Percentiles rank a stretch among this genome's conserved stretches.
Evolutionary conservation across 1,140 invertebrate genomes (phyloP).

Genomic region (Drosophila punjabiensis): DNA sequence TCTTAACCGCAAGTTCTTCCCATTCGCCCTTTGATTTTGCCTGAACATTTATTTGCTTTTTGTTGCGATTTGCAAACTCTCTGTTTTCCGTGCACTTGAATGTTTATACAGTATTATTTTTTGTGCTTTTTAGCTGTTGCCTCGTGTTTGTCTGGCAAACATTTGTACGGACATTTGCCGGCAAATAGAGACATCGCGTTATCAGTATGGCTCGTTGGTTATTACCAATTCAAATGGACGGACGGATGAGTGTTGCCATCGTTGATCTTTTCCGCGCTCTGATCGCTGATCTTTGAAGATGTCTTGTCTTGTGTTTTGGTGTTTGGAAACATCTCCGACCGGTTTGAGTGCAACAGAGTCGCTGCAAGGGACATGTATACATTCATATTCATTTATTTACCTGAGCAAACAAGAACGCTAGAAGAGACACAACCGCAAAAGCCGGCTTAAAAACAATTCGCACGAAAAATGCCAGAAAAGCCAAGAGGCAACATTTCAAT

Average conservation of each 20-base stretch:
- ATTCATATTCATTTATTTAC: background rate
- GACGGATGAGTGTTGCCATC: conserved; percentile 20
- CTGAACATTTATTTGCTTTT: conserved; percentile 13
- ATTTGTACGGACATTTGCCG: conserved; percentile 18
- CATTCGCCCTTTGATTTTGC: conserved; percentile 8
- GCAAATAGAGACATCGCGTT: conserved; percentile 26
- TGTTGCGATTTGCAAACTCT: conserved; percentile 14
- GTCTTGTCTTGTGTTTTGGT: background rate
- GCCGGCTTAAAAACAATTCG: conserved; percentile 32
- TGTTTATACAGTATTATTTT: conserved; percentile 7
- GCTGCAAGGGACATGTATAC: background rate
- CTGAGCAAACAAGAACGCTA: conserved; percentile 32
- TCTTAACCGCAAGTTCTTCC: background rate
- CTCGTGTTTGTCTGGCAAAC: conserved; percentile 17
- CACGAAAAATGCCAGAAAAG: conserved; percentile 76
- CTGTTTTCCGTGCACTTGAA: conserved; percentile 9
- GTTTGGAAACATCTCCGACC: conserved; percentile 25
- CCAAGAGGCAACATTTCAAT: conserved; percentile 64
- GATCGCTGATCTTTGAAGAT: conserved; percentile 30
- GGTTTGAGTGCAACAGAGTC: conserved; percentile 13
- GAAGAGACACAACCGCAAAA: conserved; percentile 19
- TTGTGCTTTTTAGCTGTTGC: background rate
- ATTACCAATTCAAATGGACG: conserved; percentile 7
- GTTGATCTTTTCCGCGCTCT: conserved; percentile 28
- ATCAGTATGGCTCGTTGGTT: conserved; percentile 31